Conservation (phyloP, 2,113 vertebrate genomes). For the Centrocercus urophasianus region DNA sequence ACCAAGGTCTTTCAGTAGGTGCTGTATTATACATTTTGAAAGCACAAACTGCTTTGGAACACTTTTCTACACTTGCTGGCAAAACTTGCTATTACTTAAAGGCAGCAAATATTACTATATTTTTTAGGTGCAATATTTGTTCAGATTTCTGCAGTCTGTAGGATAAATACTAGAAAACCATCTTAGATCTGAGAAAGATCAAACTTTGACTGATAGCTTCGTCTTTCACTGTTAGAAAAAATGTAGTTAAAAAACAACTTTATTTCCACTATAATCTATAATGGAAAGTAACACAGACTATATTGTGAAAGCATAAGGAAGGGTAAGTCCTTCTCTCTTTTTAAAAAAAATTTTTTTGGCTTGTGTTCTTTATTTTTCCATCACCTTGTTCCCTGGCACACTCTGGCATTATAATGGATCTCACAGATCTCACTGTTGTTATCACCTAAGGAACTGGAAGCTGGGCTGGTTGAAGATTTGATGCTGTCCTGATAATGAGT, state of each 20-base stretch:
- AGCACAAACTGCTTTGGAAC: neutral
- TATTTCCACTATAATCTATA: neutral
- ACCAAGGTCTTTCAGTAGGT: neutral
- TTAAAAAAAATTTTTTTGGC: neutral
- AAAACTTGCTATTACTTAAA: constrained; percentile 27
- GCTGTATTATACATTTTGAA: constrained; percentile 2
- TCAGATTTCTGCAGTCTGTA: neutral
- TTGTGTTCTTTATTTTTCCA: neutral
- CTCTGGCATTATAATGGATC: neutral
- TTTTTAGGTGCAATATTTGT: neutral
- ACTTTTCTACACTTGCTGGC: neutral
- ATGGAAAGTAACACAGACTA: neutral
- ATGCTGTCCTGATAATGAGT: neutral
- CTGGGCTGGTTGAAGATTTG: neutral
- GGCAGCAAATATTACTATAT: neutral
- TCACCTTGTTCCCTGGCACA: neutral
- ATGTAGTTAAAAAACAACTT: neutral
- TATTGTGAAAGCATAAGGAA: neutral
- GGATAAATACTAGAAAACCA: neutral
- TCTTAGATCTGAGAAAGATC: neutral
- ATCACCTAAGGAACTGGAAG: neutral
- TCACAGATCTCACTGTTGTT: neutral
- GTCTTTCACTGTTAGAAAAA: neutral
- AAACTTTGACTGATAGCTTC: neutral
- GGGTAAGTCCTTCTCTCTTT: neutral